Conservation (phyloP, 2,888 invertebrate species). For the Entomobrya proxima region DNA sequence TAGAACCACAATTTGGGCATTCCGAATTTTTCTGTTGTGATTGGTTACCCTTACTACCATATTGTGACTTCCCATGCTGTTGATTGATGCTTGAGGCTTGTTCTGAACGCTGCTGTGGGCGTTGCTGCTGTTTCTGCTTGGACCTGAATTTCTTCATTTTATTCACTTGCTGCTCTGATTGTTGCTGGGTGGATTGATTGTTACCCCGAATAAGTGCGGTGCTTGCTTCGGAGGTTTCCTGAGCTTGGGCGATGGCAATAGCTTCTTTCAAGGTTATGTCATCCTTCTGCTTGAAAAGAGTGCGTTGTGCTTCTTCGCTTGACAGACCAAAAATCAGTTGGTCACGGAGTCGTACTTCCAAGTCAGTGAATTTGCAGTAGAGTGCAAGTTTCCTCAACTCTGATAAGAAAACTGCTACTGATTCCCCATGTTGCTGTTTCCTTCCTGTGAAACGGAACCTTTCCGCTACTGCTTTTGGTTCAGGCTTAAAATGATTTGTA, state of each 20-base stretch:
- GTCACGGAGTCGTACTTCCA: slow-evolving; percentile 16
- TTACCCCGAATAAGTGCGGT: slow-evolving; percentile 30
- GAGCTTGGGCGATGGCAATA: not conserved
- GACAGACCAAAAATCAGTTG: slow-evolving; percentile 52
- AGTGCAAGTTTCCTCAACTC: slow-evolving; percentile 9
- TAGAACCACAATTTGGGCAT: slow-evolving; percentile 29
- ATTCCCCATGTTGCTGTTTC: slow-evolving; percentile 32
- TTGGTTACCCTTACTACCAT: not conserved
- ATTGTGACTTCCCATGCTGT: not conserved
- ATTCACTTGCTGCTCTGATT: not conserved
- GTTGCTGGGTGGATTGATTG: not conserved
- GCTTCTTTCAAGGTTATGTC: slow-evolving; percentile 13
- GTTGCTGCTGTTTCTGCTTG: not conserved
- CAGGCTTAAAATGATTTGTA: slow-evolving; percentile 36
- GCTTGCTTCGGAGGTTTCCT: slow-evolving; percentile 39
- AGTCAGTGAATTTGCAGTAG: slow-evolving; percentile 41
- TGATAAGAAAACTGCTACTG: slow-evolving; percentile 30
- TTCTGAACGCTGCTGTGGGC: not conserved
- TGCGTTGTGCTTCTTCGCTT: slow-evolving; percentile 13
- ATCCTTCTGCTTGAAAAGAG: slow-evolving; percentile 26
- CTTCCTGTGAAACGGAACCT: slow-evolving; percentile 29
- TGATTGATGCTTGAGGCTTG: too few relatives aligned
- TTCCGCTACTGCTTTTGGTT: slow-evolving; percentile 47
- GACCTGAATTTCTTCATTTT: not conserved
- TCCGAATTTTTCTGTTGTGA: not conserved